Base-by-base conservation (phyloP, 2,888 invertebrate species). In the Archaeoteleia sp. region DNA sequence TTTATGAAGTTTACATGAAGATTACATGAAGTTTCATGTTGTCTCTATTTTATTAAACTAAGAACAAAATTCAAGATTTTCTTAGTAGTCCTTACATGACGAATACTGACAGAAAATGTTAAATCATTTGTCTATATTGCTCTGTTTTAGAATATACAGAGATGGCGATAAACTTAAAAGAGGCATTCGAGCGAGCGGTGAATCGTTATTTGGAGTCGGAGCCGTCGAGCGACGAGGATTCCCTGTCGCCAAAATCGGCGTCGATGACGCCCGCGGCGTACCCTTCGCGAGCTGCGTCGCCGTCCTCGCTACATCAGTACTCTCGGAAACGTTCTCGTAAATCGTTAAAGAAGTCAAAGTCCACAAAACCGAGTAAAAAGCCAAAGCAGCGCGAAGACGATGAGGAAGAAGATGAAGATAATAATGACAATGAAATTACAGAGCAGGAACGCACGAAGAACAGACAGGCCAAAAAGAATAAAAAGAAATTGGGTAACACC, bases 121-220 rank as follows among this genome's bases (percentile, higher is more conserved):
- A n/a, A n/a, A n/a, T n/a, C n/a, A n/a, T n/a, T n/a, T n/a, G n/a
- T n/a, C n/a, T n/a, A n/a, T n/a, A n/a, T n/a, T n/a, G n/a, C n/a
- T n/a, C n/a, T n/a, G n/a, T 83, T 86, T 39, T 85, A 95, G 95
- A 95, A 85, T 95, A 95, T 77, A 94, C 95, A 0, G 91, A 91
- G 82, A 95, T 95, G 95, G 95, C 93, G 6, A 92, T 93, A 79
- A 95, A 92, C 82, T 87, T 96, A 55, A 91, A 93, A 83, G 89
- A 91, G 74, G 94, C 92, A 7, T 95, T 96, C 80, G 92, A 94
- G 73, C 90, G 92, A 68, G 91, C 94, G 8, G 93, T 94, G 1
- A 92, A 93, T 80, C 91, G 93, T 78, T 95, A 93, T 84, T 89
- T 95, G 70, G 93, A 94, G 81, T 91, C 93, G 75, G 89, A 93